Evolutionary conservation across 1,140 invertebrate species (phyloP).

Genomic region (Drosophila pruinosa): DNA sequence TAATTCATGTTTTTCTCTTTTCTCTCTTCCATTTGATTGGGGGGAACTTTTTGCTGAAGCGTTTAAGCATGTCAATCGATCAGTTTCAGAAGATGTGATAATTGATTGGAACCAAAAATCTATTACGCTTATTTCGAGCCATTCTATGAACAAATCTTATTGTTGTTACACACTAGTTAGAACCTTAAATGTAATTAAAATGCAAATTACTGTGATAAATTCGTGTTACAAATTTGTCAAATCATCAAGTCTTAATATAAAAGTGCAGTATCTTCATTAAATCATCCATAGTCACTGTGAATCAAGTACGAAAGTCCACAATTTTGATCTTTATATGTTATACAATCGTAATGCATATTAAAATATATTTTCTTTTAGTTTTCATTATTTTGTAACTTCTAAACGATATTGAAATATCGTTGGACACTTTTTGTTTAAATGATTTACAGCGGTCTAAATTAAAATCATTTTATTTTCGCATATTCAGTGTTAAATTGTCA

Average conservation of each 20-base stretch:
- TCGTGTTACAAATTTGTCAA: slow-evolving; percentile 16
- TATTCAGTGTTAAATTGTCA: too few species aligned
- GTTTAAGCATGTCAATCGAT: slow-evolving; percentile 2
- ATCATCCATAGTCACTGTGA: slow-evolving; percentile 24
- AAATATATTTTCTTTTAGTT: too few species aligned
- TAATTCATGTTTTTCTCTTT: neutral
- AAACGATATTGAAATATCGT: too few species aligned
- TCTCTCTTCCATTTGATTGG: neutral
- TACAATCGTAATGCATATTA: neutral
- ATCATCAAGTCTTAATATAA: slow-evolving; percentile 15
- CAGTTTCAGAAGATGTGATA: neutral
- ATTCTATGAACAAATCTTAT: neutral
- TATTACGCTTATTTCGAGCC: slow-evolving; percentile 1
- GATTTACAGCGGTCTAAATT: too few species aligned
- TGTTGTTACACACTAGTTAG: neutral
- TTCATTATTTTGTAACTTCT: too few species aligned
- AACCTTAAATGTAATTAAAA: slow-evolving; percentile 11
- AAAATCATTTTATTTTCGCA: too few species aligned
- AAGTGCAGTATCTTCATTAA: neutral
- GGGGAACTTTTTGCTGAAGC: neutral
- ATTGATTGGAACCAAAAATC: slow-evolving; percentile 9
- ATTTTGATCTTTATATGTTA: neutral
- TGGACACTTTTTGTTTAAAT: too few species aligned
- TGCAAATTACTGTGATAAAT: neutral
- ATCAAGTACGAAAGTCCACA: neutral